A percentile compares a stretch with the other conserved stretches of the same genome.
Evolutionary conservation across 2,888 invertebrate genomes (phyloP).

Genomic region (Oeneis ivallda): DNA sequence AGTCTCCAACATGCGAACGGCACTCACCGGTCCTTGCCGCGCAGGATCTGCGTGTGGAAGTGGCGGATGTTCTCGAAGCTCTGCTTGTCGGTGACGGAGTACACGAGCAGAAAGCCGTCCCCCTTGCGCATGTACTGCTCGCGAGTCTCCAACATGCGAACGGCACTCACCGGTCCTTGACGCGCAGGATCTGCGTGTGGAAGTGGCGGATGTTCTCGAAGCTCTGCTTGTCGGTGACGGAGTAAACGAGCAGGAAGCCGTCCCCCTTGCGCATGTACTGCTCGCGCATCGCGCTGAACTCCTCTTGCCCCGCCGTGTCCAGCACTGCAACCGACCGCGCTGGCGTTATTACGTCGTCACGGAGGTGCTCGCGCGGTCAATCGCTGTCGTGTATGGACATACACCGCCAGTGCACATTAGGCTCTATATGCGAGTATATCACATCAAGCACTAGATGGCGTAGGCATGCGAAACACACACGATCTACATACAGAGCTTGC

Average conservation of each 20-base stretch:
- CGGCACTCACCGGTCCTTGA: constrained; percentile 83
- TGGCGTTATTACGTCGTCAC: no score
- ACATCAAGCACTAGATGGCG: no score
- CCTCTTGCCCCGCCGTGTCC: constrained; percentile 97
- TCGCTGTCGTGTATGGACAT: no score
- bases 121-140: constrained; percentile 97
- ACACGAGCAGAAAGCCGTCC: constrained; percentile 95
- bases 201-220: constrained; percentile 94
- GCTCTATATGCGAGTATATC: no score
- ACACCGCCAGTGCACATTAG: no score
- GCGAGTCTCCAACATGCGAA: no score
- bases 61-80: constrained; percentile 93
- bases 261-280: constrained; percentile 97
- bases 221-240: constrained; percentile 95
- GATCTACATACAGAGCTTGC: no score
- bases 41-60: constrained; percentile 94
- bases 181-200: constrained; percentile 94
- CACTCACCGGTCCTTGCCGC: constrained; percentile 86
- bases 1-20: no score
- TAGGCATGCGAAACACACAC: no score
- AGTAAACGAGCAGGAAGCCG: constrained; percentile 95
- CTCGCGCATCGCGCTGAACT: constrained; percentile 97
- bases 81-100: constrained; percentile 95
- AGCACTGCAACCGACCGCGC: constrained; percentile 84
- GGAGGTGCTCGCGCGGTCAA: no score